Conservation (phyloP, 2,113 vertebrate genomes). For the Cyprinus carpio region DNA sequence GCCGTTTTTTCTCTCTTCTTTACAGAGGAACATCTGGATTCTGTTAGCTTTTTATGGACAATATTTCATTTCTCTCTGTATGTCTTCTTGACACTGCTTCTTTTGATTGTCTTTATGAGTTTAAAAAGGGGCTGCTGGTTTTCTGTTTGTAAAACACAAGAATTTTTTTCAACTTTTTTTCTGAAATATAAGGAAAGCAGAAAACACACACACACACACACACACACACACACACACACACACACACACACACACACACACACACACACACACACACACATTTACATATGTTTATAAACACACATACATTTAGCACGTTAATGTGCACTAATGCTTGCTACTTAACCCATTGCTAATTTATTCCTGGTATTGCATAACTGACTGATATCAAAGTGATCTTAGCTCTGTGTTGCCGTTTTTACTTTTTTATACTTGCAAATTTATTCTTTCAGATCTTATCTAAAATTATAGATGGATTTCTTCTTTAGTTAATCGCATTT, state of each 20-base stretch:
- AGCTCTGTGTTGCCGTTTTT: neutral
- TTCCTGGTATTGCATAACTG: neutral
- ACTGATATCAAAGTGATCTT: neutral
- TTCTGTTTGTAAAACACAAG: neutral
- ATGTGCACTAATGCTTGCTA: neutral
- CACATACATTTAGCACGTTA: neutral
- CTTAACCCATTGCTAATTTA: neutral
- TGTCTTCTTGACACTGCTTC: conserved; percentile 63
- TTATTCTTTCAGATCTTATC: neutral
- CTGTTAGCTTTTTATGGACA: conserved; percentile 63
- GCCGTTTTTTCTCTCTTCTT: conserved; percentile 49
- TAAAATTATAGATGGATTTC: neutral
- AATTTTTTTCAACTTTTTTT: neutral
- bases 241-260: neutral
- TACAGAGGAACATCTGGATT: conserved; percentile 68
- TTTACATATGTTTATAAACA: too few species aligned
- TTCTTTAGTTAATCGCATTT: neutral
- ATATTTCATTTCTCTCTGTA: conserved; percentile 60
- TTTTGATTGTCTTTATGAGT: conserved; percentile 26
- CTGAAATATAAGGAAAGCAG: neutral
- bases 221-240: neutral
- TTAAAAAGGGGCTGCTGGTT: conserved; percentile 32
- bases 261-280: neutral
- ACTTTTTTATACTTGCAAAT: neutral
- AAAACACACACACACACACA: too few species aligned